phyloP scores from a whole-genome alignment of 2,113 vertebrate species.

The Pelobates fuscus region DNA sequence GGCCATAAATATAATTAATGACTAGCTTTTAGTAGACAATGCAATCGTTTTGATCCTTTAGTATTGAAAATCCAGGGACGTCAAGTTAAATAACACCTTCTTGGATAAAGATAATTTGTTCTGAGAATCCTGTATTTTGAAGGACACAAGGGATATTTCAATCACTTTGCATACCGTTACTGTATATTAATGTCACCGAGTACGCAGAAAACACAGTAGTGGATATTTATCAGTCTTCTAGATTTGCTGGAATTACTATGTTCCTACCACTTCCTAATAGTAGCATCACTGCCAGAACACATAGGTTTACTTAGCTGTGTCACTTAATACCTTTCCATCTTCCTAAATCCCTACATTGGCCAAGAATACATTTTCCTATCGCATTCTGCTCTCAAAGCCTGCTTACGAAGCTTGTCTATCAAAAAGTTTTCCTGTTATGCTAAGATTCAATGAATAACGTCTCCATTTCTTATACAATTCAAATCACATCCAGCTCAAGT shows the following conservation, averaged over 20 bases:
- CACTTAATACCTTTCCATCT: not conserved
- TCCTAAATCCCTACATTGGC: not conserved
- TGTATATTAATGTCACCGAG: slow-evolving; percentile 4
- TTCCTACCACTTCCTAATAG: not conserved
- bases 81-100: slow-evolving; percentile 46
- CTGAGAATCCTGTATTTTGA: slow-evolving; percentile 20
- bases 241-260: not conserved
- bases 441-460: too few species aligned
- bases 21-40: slow-evolving; percentile 45
- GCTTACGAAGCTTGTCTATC: slow-evolving; percentile 20
- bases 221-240: not conserved
- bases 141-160: slow-evolving; percentile 35
- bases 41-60: slow-evolving; percentile 42
- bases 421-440: not conserved
- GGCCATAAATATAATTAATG: slow-evolving; percentile 50
- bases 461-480: too few species aligned
- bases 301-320: not conserved
- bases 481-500: too few species aligned
- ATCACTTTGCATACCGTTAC: slow-evolving; percentile 2
- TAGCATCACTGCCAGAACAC: not conserved
- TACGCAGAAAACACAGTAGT: not conserved
- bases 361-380: not conserved
- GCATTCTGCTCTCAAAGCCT: not conserved
- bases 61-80: slow-evolving; percentile 25
- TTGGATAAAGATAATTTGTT: slow-evolving; percentile 41